Conservation (phyloP, 2,797 vertebrate genomes). For the Gila robusta region DNA sequence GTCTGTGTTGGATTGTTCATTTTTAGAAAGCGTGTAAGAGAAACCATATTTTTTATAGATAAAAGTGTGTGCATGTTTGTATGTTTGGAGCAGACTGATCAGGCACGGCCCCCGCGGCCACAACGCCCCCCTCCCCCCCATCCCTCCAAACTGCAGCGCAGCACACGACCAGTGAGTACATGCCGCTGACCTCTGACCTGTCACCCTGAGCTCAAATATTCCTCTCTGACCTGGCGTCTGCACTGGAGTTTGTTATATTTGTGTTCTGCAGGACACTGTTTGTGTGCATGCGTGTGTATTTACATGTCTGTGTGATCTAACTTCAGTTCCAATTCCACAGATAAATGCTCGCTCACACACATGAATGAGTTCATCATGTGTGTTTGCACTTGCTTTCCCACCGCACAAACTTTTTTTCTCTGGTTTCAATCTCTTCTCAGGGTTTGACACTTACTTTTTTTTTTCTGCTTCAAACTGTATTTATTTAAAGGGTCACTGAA, state of each 20-base stretch:
- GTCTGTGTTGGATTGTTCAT: background rate
- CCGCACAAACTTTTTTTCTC: background rate
- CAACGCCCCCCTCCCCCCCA: conserved; percentile 79
- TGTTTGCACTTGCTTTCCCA: conserved; percentile 16
- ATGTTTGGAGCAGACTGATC: conserved; percentile 59
- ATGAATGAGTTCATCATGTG: background rate
- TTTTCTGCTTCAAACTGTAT: background rate
- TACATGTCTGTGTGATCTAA: background rate
- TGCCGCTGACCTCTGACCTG: conserved; percentile 43
- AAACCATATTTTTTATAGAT: background rate
- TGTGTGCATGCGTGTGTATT: background rate
- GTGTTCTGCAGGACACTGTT: conserved; percentile 9
- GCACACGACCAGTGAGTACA: conserved; percentile 86
- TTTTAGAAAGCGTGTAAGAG: background rate
- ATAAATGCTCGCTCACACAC: background rate
- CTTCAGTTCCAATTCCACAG: conserved; percentile 19
- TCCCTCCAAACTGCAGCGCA: conserved; percentile 84
- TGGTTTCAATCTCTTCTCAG: background rate
- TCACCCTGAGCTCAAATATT: conserved; percentile 2
- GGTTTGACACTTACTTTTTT: background rate
- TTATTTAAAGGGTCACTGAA: background rate
- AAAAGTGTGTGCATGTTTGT: conserved; percentile 34
- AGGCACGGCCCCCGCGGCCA: conserved; percentile 80
- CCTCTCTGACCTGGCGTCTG: conserved; percentile 27
- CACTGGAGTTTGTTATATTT: conserved; percentile 5